Percentiles rank a stretch among this genome's conserved stretches.
phyloP scores from a whole-genome alignment of 2,888 invertebrate genomes.

The Liodrosophila aerea region DNA sequence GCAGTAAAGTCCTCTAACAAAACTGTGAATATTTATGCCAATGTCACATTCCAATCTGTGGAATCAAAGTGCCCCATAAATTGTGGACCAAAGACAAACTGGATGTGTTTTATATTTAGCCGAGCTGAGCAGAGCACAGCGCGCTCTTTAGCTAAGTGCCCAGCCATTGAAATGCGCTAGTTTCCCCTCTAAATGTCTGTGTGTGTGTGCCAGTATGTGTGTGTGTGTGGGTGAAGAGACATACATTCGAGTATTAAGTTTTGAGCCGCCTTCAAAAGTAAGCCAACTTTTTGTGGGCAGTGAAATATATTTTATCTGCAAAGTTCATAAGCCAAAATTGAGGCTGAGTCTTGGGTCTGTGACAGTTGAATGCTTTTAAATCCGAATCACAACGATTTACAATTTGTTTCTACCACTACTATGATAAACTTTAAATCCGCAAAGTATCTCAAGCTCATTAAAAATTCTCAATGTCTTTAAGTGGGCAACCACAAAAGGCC shows the following conservation, averaged over 20 bases:
- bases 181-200: conserved; percentile 12
- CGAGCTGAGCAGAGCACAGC: conserved; percentile 15
- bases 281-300: conserved; percentile 26
- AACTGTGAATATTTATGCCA: not conserved
- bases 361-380: not conserved
- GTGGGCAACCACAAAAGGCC: conserved; percentile 30
- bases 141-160: conserved; percentile 56
- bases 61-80: conserved; percentile 16
- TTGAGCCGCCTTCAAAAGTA: conserved; percentile 37
- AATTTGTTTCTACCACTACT: conserved; percentile 21
- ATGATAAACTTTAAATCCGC: conserved; percentile 9
- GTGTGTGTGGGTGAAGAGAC: conserved; percentile 11
- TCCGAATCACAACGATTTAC: conserved; percentile 14
- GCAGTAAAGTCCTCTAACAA: not conserved
- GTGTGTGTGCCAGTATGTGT: not conserved
- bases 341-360: conserved; percentile 2
- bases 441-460: conserved; percentile 32
- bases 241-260: conserved; percentile 40
- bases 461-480: conserved; percentile 24
- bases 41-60: conserved; percentile 5
- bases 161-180: conserved; percentile 54
- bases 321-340: conserved; percentile 40
- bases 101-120: conserved; percentile 43
- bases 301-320: not conserved
- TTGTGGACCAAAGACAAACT: conserved; percentile 14